Evolutionary conservation across 2,113 vertebrate species (phyloP).

Genomic region (Nesoenas mayeri): DNA sequence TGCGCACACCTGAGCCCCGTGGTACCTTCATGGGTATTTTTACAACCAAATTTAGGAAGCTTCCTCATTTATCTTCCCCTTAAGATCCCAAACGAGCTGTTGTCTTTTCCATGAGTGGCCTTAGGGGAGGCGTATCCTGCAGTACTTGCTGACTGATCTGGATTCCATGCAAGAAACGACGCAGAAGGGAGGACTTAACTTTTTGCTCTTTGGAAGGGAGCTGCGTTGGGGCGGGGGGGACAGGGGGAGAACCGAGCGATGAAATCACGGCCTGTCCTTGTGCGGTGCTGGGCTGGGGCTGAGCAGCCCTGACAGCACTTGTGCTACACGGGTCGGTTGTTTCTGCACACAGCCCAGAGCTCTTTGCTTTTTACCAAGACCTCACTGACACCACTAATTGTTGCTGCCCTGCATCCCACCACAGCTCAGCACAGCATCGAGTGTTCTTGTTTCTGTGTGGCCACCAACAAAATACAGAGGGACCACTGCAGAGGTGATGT

Average conservation of each 20-base stretch:
- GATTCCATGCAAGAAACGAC: neutral
- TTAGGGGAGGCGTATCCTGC: neutral
- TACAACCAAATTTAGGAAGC: neutral
- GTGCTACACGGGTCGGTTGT: rapidly evolving
- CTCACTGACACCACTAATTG: neutral
- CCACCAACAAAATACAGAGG: neutral
- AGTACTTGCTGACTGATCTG: constrained; percentile 8
- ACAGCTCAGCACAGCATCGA: rapidly evolving
- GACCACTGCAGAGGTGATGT: too few relatives aligned
- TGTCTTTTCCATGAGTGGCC: neutral
- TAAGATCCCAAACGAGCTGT: neutral
- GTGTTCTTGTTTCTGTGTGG: neutral
- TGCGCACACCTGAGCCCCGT: neutral
- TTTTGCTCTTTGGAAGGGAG: neutral
- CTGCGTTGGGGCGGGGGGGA: neutral
- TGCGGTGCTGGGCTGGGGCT: neutral
- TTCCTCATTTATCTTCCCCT: constrained; percentile 7
- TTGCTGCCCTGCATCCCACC: neutral
- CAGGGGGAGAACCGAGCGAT: neutral
- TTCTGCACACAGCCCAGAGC: neutral
- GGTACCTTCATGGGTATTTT: neutral
- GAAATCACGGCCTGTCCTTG: neutral
- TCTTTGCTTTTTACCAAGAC: neutral
- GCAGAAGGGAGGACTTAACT: neutral
- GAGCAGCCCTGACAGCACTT: neutral